Base-by-base conservation (phyloP, 2,797 vertebrate species). In the Pagetopsis macropterus region DNA sequence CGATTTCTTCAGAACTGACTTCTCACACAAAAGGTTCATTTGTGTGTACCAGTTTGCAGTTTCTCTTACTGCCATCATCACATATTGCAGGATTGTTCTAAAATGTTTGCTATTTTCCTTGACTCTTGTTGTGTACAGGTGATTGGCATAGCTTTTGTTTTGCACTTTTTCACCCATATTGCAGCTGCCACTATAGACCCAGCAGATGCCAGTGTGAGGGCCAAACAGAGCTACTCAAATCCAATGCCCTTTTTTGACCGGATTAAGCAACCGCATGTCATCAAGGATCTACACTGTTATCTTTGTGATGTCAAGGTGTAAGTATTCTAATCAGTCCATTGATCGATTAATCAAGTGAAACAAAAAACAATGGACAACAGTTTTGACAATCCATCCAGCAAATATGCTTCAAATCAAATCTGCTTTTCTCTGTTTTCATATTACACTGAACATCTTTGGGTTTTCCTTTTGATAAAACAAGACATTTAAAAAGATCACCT, bases 281-380 rank as follows among this genome's bases (percentile, higher is more conserved):
- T 95, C 72, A 88, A 94, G 78, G 92, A 95, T 82, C 91, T 92
- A n/a, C 91, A 92, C 44, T 96, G 94, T 76, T 92, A 91, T 45
- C 75, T 96, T 8, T 96, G 94, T 84, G 92, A 95, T 48, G 84
- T 91, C 27, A 84, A 85, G 1, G 93, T 94, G 94, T 95, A 93
- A 14, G 94, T 94, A 83, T 77, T 58, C n/a, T 27, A 37, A 37
- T 37, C 8, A 37, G 33, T 37, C 8, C 33, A 37, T 37, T 37
- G 33, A 37, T 37, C 8, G 6, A 37, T 37, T 37, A 37, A 37
- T 37, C 33, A 9, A 37, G 6, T 37, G 33, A 37, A 7, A 37
- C 27, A 8, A 9, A 37, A 37, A 37, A 9, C 8, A 37, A 37
- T 6, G 33, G 33, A 8, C 8, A 37, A 37, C 33, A 37, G 33